Evolutionary conservation across 2,113 vertebrate species (phyloP), one percentile per base, ranked within the genome.

Genomic region (Ciconia boyciana): DNA sequence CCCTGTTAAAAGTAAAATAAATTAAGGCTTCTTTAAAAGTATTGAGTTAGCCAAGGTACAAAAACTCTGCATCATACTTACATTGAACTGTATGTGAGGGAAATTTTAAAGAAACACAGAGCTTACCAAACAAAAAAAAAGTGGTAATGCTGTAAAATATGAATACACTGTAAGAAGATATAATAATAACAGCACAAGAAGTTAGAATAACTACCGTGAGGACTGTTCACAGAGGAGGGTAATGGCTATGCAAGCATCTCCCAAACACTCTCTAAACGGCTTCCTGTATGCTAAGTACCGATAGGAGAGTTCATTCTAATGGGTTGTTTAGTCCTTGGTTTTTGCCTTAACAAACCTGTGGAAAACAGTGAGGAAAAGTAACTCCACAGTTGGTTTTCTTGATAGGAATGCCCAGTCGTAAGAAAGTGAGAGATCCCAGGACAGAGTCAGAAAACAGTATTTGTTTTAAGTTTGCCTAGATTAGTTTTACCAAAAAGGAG

Each of bases 1-100:
- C 96, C 96, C 96, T 97, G 85, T 88, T 88, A 29, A 87, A 94
- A 48, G 39, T 14, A 64, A 86, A 90, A 91, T 65, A 93, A 48
- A 76, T 76, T 9, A 58, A 78, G 29, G 39, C 32, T 81, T 75
- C 29, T 78, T 91, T 52, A 44, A 54, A 91, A 82, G 57, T 32
- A 32, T 87, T 44, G 39, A 81, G 21, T 34, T 79, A 79, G 72
- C 19, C 8, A 57, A 57, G 11, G 22, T 71, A 32, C 39, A 74
- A 77, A 90, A 80, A n/a, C 22, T 83, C 58, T 21, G 52, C 44
- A 48, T 25, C 7, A 3, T 32, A 32, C 19, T 66, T 77, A 62
- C 9, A 39, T 12, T 49, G 64, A 66, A 46, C 9, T 31, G 43
- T 48, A 65, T 34, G 51, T 76, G 41, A 57, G n/a, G 65, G 10